Evolutionary conservation across 1,140 invertebrate species (phyloP).

Genomic region (Marisa cornuarietis): DNA sequence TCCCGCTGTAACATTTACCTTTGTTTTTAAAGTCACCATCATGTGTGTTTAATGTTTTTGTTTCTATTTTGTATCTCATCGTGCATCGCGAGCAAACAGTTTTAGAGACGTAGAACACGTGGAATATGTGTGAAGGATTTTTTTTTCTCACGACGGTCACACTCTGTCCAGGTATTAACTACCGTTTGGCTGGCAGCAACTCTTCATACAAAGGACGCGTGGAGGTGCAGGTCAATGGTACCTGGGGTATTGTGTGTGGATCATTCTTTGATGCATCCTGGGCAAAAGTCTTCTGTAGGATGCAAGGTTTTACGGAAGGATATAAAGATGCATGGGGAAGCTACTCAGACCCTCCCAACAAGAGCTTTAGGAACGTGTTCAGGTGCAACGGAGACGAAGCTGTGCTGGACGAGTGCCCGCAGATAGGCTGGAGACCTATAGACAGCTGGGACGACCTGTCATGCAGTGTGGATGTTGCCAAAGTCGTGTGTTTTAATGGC

Average conservation of each 20-base stretch:
- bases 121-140: background rate
- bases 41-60: too few relatives aligned
- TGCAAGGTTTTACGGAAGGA: slow-evolving; percentile 39
- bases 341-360: background rate
- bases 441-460: background rate
- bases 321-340: background rate
- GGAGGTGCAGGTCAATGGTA: slow-evolving; percentile 39
- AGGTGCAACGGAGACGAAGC: slow-evolving; percentile 43
- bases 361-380: background rate
- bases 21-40: background rate
- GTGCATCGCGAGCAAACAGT: background rate
- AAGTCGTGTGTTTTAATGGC: background rate
- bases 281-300: slow-evolving; percentile 44
- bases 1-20: background rate
- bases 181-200: background rate
- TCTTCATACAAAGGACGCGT: slow-evolving; percentile 31
- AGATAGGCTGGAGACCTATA: slow-evolving; percentile 37
- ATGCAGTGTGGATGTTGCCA: background rate
- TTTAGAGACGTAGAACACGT: background rate
- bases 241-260: slow-evolving; percentile 49
- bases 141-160: background rate
- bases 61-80: background rate
- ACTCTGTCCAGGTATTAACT: background rate
- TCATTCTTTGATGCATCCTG: slow-evolving; percentile 37
- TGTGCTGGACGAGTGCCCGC: slow-evolving; percentile 43